phyloP scores from a whole-genome alignment of 1,140 invertebrate genomes.

The Drosophila repletoides region DNA sequence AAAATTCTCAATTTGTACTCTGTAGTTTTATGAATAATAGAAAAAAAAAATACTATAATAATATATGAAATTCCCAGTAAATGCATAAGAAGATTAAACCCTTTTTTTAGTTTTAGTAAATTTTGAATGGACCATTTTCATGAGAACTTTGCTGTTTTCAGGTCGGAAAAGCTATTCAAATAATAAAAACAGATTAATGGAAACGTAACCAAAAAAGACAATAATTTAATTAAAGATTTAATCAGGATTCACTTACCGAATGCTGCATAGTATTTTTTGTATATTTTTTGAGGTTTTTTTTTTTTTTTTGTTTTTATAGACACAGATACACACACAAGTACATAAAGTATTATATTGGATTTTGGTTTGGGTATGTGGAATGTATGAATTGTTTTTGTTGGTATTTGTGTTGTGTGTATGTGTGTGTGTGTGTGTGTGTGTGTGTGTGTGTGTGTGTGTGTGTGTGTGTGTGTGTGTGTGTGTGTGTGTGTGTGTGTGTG shows the following conservation, averaged over 20 bases:
- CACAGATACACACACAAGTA: constrained; percentile 58
- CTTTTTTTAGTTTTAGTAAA: no score
- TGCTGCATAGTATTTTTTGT: constrained; percentile 28
- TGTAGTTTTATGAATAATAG: no score
- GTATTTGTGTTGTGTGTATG: constrained; percentile 22
- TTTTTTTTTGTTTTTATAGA: constrained; percentile 16
- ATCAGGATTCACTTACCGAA: constrained; percentile 40
- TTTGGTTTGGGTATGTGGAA: constrained; percentile 15
- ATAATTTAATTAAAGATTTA: constrained; percentile 20
- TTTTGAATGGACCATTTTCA: no score
- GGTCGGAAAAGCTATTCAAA: no score
- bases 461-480: constrained; percentile 34
- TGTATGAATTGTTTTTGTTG: constrained; percentile 37
- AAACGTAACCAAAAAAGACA: not conserved
- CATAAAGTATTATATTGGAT: constrained; percentile 47
- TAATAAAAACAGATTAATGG: not conserved
- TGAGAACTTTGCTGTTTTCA: no score
- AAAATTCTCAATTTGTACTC: no score
- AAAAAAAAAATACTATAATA: no score
- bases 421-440: constrained; percentile 35
- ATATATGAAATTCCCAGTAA: no score
- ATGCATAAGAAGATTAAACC: no score
- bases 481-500: constrained; percentile 27
- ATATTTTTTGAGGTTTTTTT: not conserved
- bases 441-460: constrained; percentile 27